Evolutionary conservation across 2,113 vertebrate genomes (phyloP).

Genomic region (Heterochromis multidens): DNA sequence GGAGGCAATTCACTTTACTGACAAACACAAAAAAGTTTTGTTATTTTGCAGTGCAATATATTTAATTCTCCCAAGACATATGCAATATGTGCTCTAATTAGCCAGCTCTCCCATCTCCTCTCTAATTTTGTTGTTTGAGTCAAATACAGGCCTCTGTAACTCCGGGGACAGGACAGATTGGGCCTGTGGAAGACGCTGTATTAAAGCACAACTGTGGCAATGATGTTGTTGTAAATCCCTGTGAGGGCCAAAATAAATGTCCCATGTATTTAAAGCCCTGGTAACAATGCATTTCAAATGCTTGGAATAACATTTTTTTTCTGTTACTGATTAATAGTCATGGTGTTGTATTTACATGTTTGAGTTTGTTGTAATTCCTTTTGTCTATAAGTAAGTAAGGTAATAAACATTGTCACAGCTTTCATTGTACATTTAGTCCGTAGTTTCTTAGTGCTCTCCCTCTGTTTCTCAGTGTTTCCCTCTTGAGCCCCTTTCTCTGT

Average conservation of each 20-base stretch:
- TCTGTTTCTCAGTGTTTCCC: no score
- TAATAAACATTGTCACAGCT: neutral
- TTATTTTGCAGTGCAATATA: slow-evolving; percentile 7
- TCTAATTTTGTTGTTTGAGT: slow-evolving; percentile 39
- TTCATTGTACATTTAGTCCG: neutral
- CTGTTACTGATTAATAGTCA: neutral
- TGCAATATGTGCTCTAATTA: slow-evolving; percentile 47
- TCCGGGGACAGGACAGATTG: slow-evolving; percentile 9
- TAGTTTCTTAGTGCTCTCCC: neutral
- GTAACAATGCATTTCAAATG: neutral
- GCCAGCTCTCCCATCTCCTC: slow-evolving; percentile 5
- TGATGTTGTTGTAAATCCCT: neutral
- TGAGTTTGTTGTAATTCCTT: neutral
- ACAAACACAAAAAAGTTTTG: slow-evolving; percentile 23
- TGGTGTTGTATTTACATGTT: neutral
- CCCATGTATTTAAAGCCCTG: neutral
- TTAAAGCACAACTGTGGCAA: slow-evolving; percentile 13
- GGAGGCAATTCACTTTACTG: slow-evolving; percentile 1
- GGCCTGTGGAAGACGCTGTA: neutral
- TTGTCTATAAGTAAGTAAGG: neutral
- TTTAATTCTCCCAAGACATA: slow-evolving; percentile 29
- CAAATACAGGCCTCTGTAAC: slow-evolving; percentile 15
- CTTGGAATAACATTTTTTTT: neutral
- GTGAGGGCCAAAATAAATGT: neutral
- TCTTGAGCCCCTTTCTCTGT: no score